Percentiles rank a stretch among this genome's conserved stretches.
These are phyloP conservation scores for Sinotaia quadrata DNA, from an alignment of 2,888 invertebrate genomes.

Conservation along the genomic window DNA sequence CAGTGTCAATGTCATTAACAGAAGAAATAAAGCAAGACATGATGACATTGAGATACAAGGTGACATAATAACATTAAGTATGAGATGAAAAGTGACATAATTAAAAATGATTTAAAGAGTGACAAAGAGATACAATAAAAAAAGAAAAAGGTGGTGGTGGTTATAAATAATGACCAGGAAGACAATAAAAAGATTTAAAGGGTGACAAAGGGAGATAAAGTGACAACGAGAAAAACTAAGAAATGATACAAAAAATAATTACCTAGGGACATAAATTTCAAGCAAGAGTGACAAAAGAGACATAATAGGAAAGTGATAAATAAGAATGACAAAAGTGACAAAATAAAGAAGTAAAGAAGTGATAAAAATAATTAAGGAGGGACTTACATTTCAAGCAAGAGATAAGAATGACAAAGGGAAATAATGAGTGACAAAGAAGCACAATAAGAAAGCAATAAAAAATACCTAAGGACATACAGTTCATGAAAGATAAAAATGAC, in stretches of 20 bases:
- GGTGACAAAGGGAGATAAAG: not conserved
- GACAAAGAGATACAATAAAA: not conserved
- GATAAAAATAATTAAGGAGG: not conserved
- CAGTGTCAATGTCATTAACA: too few relatives aligned
- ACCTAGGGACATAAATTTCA: not conserved
- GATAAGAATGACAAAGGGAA: too few relatives aligned
- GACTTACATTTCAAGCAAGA: too few relatives aligned
- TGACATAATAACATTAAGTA: not conserved
- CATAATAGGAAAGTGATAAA: slow-evolving; percentile 6
- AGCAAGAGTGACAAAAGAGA: not conserved
- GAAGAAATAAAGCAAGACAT: too few relatives aligned
- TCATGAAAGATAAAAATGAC: too few relatives aligned
- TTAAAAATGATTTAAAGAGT: slow-evolving; percentile 1
- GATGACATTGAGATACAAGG: too few relatives aligned
- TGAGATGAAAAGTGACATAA: not conserved
- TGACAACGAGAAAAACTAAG: not conserved
- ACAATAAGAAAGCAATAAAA: too few relatives aligned
- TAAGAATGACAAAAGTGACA: slow-evolving; percentile 2
- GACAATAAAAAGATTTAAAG: slow-evolving; percentile 5
- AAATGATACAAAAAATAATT: not conserved
- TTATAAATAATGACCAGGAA: not conserved
- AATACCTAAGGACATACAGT: too few relatives aligned
- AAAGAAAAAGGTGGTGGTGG: not conserved
- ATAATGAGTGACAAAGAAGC: too few relatives aligned
- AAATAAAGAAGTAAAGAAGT: slow-evolving; percentile 4